A percentile compares a stretch with the other conserved stretches of the same genome.
Conservation (phyloP, 2,888 invertebrate genomes). For the Drosophila kanekoi region DNA sequence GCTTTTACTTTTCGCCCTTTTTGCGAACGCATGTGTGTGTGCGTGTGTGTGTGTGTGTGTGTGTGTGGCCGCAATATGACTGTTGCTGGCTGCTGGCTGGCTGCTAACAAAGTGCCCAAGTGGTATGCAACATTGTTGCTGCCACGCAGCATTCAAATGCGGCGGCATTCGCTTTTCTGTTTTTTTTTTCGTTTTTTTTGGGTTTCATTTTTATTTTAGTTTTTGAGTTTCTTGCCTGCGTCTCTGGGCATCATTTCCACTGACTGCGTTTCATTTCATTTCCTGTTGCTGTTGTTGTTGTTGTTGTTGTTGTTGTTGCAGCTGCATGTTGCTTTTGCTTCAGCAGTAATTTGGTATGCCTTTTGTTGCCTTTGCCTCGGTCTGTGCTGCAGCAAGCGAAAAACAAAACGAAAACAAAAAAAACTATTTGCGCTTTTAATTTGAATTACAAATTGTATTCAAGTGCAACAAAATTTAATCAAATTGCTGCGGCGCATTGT, state of each 20-base stretch:
- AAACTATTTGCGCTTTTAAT: constrained; percentile 73
- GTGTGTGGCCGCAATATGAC: constrained; percentile 52
- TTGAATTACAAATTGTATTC: constrained; percentile 77
- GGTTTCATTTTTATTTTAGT: constrained; percentile 26
- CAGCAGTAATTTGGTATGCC: constrained; percentile 77
- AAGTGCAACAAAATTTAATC: constrained; percentile 67
- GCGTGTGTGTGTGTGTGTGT: constrained; percentile 10
- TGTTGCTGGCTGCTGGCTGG: constrained; percentile 55
- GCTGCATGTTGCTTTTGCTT: constrained; percentile 49
- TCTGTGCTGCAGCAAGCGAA: background rate
- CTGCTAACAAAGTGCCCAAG: constrained; percentile 78
- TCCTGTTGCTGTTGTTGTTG: constrained; percentile 22
- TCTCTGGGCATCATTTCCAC: constrained; percentile 75
- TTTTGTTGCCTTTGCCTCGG: constrained; percentile 52
- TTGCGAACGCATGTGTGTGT: constrained; percentile 12
- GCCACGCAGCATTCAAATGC: constrained; percentile 77
- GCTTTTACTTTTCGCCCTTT: constrained; percentile 68
- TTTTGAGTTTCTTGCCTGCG: constrained; percentile 51
- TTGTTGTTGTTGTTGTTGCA: constrained; percentile 13
- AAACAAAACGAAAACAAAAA: background rate
- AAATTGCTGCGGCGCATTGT: constrained; percentile 54
- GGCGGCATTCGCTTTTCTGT: constrained; percentile 54
- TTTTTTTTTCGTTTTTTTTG: constrained; percentile 47
- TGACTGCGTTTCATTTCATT: constrained; percentile 75
- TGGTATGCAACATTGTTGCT: constrained; percentile 80